Evolutionary conservation across 2,113 vertebrate genomes (phyloP), one percentile per base, ranked within the genome.

Genomic region (Lichenostomus cassidix): DNA sequence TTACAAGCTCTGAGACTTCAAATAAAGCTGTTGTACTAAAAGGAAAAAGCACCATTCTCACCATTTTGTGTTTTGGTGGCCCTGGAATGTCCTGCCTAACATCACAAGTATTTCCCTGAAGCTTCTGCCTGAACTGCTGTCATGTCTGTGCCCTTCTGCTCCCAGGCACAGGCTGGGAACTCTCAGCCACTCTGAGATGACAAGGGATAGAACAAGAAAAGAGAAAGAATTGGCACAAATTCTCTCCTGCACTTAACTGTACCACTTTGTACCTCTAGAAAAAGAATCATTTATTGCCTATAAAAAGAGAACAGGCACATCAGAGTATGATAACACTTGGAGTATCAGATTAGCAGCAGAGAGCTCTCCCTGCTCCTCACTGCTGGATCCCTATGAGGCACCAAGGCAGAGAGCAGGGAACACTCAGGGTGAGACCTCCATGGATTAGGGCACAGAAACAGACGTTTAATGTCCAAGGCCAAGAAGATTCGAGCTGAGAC

Each of bases 361-460:
- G 33, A 85, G 64, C 58, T 76, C 53, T 53, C 46, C 67, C 73
- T 53, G 31, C 2, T 42, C 63, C 1, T 50, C 83, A 33, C 68
- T 22, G 49, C 80, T 67, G 47, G 42, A 59, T 49, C 70, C 78
- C 83, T 39, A 42, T 1, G 1, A 60, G 65, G 47, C 75, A 31
- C 12, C 1, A 3, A 52, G 9, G 25, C 13, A 4, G 5, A 59
- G 33, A 24, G 2, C 64, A 49, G 76, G 35, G 63, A 70, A 64
- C 0, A 1, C 50, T 62, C 42, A 22, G 15, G 5, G 15, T 2
- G 1, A 87, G 56, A 52, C 37, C n/a, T 14, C 1, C 3, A 23
- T 0, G 49, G 91, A 94, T 95, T 76, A 89, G 77, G 23, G 74
- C 50, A 79, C 91, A 64, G 19, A 44, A 87, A 55, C 52, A 68